phyloP scores from a whole-genome alignment of 2,797 vertebrate species.

The Intellagama lesueurii region DNA sequence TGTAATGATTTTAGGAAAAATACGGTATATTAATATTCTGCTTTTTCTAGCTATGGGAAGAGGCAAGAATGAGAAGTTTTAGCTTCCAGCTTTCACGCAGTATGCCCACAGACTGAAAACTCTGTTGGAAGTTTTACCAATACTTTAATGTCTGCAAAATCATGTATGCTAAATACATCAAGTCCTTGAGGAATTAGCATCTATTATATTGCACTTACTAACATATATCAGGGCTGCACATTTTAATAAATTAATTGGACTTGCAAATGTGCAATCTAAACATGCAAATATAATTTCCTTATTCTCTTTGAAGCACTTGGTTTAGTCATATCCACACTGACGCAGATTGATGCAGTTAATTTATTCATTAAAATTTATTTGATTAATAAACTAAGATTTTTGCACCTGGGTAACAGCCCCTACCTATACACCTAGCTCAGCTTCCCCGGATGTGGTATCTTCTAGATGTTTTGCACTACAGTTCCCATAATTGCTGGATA shows the following conservation, averaged over 20 bases:
- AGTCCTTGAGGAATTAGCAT: neutral
- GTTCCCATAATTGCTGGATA: neutral
- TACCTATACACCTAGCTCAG: neutral
- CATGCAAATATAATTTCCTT: neutral
- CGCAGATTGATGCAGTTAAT: neutral
- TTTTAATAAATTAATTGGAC: neutral
- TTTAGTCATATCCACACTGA: neutral
- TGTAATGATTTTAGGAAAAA: too few relatives aligned
- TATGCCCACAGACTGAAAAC: neutral
- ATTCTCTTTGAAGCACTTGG: neutral
- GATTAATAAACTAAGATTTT: neutral
- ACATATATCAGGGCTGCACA: neutral
- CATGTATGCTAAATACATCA: neutral
- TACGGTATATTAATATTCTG: neutral
- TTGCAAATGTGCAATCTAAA: neutral
- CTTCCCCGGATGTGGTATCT: neutral
- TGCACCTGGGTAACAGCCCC: neutral
- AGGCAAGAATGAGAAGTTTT: neutral
- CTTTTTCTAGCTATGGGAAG: neutral
- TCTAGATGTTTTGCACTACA: neutral
- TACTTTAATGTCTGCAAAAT: neutral
- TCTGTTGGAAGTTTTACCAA: neutral
- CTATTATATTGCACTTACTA: neutral
- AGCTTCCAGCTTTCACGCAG: too few relatives aligned
- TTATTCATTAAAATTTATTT: slow-evolving; percentile 7